Evolutionary conservation across 2,797 vertebrate genomes (phyloP), one percentile per base, ranked within the genome.

Genomic region (Anguilla marmorata): DNA sequence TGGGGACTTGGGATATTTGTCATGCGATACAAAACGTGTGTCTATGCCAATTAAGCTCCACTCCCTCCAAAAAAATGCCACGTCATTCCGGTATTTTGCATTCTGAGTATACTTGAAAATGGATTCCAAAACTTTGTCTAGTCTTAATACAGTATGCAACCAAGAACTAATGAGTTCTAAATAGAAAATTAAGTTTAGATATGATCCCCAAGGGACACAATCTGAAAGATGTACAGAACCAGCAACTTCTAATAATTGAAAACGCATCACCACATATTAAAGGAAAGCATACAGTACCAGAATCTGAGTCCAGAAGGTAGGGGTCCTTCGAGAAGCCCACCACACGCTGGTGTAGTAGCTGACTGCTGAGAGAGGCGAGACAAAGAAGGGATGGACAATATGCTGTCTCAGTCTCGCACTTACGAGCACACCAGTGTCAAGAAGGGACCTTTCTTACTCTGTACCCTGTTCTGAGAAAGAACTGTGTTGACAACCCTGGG

Each of bases 241-340:
- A 41, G 37, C 74, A 79, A 21, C 74, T 6, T 1, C 37, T 76
- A 76, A 12, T 37, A 45, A 21, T 45, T 24, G 37, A 45, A 37
- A 79, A 41, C 74, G 30, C 16, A 41, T 19, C 27, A 21, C 37
- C 5, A 41, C 14, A 45, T 37, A 74, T 74, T 30, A 74, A 74
- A 14, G 2, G 27, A 37, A 79, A 21, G 37, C 33, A 79, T 8
- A 5, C 3, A 19, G 60, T 93, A 96, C 96, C 95, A 94, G 95
- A 93, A 5, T 87, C 87, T 85, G 90, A 50, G 37, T 91, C 69
- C 0, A 92, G 90, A 56, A 93, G 14, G 84, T 96, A 96, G 3
- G 96, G 95, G 90, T 97, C 96, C 79, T 85, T 63, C 7, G 92
- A 94, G 89, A 92, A 97, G 4, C 95, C 95, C 69, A 96, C 58